Evolutionary conservation across 2,113 vertebrate genomes (phyloP).

Genomic region (Raphicerus campestris): DNA sequence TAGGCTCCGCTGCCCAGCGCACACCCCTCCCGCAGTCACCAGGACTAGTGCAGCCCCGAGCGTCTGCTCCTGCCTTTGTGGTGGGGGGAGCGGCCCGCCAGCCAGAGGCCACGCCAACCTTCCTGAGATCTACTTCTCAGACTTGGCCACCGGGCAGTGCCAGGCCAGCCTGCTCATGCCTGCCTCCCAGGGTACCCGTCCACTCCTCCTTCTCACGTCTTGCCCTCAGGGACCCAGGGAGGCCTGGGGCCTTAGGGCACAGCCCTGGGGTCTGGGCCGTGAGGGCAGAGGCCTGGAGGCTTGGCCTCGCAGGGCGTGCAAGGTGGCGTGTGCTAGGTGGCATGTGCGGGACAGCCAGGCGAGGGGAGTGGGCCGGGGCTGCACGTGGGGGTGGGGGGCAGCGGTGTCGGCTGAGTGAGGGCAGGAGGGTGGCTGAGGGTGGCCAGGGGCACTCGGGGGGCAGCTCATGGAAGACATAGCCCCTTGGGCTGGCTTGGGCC

Average conservation of each 20-base stretch:
- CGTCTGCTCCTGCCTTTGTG: not conserved
- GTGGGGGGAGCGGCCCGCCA: fast-evolving
- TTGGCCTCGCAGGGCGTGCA: fast-evolving
- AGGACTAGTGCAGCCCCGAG: not conserved
- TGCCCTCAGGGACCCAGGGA: not conserved
- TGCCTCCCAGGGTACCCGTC: not conserved
- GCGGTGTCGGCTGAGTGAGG: not conserved
- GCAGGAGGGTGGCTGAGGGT: not conserved
- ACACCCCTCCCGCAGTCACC: not conserved
- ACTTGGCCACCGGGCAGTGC: not conserved
- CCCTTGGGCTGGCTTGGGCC: not conserved
- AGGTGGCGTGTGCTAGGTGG: fast-evolving
- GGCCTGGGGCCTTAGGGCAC: not conserved
- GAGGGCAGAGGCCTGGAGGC: not conserved
- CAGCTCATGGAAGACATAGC: not conserved
- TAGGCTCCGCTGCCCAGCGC: not conserved
- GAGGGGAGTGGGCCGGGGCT: not conserved
- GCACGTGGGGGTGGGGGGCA: fast-evolving
- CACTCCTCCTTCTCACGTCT: not conserved
- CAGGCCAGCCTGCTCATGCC: not conserved
- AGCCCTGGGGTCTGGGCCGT: not conserved
- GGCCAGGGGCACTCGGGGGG: no score
- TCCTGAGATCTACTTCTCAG: not conserved
- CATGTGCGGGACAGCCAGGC: fast-evolving
- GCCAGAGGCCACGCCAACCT: not conserved